Evolutionary conservation across 2,113 vertebrate genomes (phyloP).

Genomic region (Cervus canadensis): DNA sequence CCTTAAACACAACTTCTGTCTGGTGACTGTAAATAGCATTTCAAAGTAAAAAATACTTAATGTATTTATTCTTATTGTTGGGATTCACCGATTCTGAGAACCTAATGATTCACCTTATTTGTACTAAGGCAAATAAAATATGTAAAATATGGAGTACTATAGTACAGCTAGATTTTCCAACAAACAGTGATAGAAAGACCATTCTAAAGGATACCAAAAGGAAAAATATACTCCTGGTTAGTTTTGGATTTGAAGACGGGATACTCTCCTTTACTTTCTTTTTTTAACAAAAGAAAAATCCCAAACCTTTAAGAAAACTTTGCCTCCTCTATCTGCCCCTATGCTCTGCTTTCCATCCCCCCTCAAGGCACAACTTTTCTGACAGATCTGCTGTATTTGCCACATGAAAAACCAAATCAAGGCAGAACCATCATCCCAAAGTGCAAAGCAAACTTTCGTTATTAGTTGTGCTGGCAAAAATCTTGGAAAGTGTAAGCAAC

Average conservation of each 20-base stretch:
- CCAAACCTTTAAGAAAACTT: not conserved
- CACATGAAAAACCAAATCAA: slow-evolving; percentile 1
- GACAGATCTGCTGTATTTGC: not conserved
- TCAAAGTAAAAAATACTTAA: not conserved
- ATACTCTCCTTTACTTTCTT: not conserved
- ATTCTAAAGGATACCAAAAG: not conserved
- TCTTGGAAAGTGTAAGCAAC: slow-evolving; percentile 71
- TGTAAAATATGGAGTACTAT: not conserved
- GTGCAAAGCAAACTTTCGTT: slow-evolving; percentile 66
- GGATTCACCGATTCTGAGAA: not conserved
- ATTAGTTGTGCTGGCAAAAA: slow-evolving; percentile 65
- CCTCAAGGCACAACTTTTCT: not conserved
- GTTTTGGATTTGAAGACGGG: not conserved
- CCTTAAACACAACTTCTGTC: not conserved
- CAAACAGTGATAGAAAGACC: not conserved
- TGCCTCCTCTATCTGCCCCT: not conserved
- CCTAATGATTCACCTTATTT: not conserved
- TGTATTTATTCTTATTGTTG: not conserved
- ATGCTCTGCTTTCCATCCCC: not conserved
- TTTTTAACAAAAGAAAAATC: not conserved
- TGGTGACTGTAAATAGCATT: not conserved
- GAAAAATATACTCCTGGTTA: not conserved
- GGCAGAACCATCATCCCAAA: slow-evolving; percentile 5
- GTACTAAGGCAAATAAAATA: not conserved
- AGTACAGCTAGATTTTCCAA: not conserved